These are phyloP conservation scores for Molothrus ater DNA, from an alignment of 2,797 vertebrate genomes.

Conservation along the genomic window DNA sequence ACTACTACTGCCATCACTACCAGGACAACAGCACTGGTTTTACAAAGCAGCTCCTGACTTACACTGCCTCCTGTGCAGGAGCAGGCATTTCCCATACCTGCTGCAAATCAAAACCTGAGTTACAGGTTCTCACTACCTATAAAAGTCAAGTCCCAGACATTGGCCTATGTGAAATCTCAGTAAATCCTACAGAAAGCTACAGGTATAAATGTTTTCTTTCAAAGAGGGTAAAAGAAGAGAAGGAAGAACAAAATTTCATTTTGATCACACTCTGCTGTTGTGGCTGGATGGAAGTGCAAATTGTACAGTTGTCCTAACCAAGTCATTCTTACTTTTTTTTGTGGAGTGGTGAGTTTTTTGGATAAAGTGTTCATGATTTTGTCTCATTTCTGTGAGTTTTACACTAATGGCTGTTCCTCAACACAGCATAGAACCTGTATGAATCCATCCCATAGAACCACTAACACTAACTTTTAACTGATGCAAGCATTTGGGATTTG, in stretches of 20 bases:
- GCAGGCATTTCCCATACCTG: neutral
- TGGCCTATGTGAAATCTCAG: neutral
- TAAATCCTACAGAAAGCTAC: neutral
- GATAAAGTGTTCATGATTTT: neutral
- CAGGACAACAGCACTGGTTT: neutral
- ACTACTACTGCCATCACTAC: neutral
- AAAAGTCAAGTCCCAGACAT: neutral
- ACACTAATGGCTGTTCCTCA: neutral
- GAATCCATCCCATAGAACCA: neutral
- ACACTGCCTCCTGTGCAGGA: neutral
- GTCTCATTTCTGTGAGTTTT: neutral
- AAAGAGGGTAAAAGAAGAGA: neutral
- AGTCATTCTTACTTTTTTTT: neutral
- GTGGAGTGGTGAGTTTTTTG: neutral
- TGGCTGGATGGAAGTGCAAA: neutral
- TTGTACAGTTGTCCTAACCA: neutral
- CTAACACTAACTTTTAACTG: neutral
- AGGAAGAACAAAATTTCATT: neutral
- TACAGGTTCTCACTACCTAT: neutral
- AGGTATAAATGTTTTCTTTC: neutral
- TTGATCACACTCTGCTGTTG: neutral
- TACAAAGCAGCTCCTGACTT: neutral
- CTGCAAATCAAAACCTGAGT: neutral
- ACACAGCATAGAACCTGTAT: neutral
- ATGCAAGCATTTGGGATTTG: neutral